These are phyloP conservation scores for Cyrtodaria siliqua DNA, from an alignment of 2,888 invertebrate species.

Conservation along the genomic window DNA sequence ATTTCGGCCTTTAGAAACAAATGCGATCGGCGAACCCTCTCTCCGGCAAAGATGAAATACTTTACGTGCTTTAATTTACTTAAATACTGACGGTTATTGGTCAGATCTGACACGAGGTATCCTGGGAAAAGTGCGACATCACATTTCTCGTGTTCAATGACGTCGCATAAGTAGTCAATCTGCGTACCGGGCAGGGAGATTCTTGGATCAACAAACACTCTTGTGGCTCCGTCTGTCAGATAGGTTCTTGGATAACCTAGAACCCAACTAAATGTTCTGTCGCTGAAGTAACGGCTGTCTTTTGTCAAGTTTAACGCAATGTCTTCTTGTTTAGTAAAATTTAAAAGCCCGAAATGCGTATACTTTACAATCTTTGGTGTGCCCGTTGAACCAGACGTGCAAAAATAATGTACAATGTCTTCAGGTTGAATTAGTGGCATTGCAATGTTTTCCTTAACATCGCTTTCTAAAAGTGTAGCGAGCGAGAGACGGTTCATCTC, in stretches of 20 bases:
- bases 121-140: slow-evolving; percentile 20
- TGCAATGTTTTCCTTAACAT: background rate
- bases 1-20: slow-evolving; percentile 13
- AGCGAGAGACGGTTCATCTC: background rate
- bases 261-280: slow-evolving; percentile 37
- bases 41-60: slow-evolving; percentile 16
- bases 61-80: slow-evolving; percentile 21
- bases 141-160: slow-evolving; percentile 34
- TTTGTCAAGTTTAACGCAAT: slow-evolving; percentile 7
- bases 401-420: slow-evolving; percentile 30
- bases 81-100: background rate
- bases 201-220: slow-evolving; percentile 30
- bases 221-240: slow-evolving; percentile 27
- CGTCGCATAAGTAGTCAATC: slow-evolving; percentile 16
- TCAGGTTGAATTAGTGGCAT: slow-evolving; percentile 38
- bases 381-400: slow-evolving; percentile 47
- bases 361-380: slow-evolving; percentile 19
- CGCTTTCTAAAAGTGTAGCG: background rate
- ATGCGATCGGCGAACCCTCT: slow-evolving; percentile 9
- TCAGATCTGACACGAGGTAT: slow-evolving; percentile 22
- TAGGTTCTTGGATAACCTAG: slow-evolving; percentile 35
- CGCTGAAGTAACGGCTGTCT: slow-evolving; percentile 21
- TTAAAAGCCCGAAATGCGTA: slow-evolving; percentile 33
- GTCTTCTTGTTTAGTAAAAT: slow-evolving; percentile 18
- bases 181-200: slow-evolving; percentile 18